Evolutionary conservation across 1,140 invertebrate species (phyloP).

Genomic region (Centruroides sculpturatus): DNA sequence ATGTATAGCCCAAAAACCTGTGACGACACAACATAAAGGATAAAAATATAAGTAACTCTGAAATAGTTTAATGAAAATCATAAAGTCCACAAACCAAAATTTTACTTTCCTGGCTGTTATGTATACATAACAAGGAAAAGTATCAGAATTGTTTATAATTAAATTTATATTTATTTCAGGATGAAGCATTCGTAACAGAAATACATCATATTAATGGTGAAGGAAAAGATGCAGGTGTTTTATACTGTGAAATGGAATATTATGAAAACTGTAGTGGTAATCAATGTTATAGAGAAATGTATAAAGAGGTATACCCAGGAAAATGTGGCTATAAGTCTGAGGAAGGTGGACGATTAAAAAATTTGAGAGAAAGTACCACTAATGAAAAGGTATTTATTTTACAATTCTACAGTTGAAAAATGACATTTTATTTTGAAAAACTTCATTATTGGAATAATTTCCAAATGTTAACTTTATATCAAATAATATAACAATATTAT

Average conservation of each 20-base stretch:
- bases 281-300: conserved; percentile 40
- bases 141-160: not conserved
- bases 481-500: no score
- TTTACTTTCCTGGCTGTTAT: no score
- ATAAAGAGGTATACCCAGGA: conserved; percentile 56
- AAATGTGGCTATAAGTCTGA: conserved; percentile 68
- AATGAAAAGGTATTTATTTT: conserved; percentile 52
- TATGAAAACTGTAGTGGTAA: conserved; percentile 63
- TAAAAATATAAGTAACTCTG: no score
- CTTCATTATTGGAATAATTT: no score
- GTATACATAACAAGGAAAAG: no score
- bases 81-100: no score
- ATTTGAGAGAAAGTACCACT: conserved; percentile 60
- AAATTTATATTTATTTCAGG: conserved; percentile 30
- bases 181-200: conserved; percentile 69
- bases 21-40: no score
- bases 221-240: conserved; percentile 77
- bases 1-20: no score
- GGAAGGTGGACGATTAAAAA: conserved; percentile 68
- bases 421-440: no score
- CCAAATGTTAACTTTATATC: no score
- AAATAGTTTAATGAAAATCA: no score
- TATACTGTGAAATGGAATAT: conserved; percentile 88
- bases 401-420: no score
- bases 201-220: conserved; percentile 79